These are phyloP conservation scores for Drosophila albomicans DNA, from an alignment of 1,140 invertebrate species.

Conservation along the genomic window DNA sequence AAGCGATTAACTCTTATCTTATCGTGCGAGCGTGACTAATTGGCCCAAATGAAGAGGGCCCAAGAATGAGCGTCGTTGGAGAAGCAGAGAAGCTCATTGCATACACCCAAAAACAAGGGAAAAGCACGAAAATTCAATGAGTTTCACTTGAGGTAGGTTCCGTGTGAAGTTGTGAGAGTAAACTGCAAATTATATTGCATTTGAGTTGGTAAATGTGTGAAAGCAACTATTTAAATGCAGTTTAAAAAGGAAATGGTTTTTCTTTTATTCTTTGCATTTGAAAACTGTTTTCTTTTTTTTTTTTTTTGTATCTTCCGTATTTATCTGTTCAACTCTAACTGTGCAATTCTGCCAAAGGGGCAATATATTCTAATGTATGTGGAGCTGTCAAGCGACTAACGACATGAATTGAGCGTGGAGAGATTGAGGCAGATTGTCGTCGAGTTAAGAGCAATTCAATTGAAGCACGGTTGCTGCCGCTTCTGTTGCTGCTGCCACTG, in stretches of 20 bases:
- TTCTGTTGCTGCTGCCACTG: conserved; percentile 15
- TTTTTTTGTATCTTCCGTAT: not conserved
- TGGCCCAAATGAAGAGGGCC: conserved; percentile 65
- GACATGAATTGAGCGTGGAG: conserved; percentile 41
- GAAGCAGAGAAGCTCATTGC: conserved; percentile 5
- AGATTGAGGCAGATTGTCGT: conserved; percentile 70
- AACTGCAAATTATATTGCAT: conserved; percentile 42
- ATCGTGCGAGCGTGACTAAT: conserved; percentile 74
- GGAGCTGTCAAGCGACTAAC: conserved; percentile 32
- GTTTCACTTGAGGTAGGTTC: conserved; percentile 70
- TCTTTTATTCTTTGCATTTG: not conserved
- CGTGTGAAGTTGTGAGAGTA: conserved; percentile 2
- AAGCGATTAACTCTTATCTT: conserved; percentile 74
- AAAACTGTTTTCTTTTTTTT: not conserved
- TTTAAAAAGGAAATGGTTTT: not conserved
- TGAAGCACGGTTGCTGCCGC: conserved; percentile 39
- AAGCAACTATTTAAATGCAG: too few relatives aligned
- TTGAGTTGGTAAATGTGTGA: too few relatives aligned
- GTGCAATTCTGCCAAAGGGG: conserved; percentile 14
- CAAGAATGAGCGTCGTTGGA: conserved; percentile 46
- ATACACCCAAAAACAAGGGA: not conserved
- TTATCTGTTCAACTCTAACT: conserved; percentile 16
- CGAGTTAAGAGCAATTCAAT: conserved; percentile 69
- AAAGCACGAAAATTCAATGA: conserved; percentile 31
- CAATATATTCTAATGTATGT: conserved; percentile 4